Conservation (phyloP, 2,888 invertebrate genomes). For the Crematogaster levior region DNA sequence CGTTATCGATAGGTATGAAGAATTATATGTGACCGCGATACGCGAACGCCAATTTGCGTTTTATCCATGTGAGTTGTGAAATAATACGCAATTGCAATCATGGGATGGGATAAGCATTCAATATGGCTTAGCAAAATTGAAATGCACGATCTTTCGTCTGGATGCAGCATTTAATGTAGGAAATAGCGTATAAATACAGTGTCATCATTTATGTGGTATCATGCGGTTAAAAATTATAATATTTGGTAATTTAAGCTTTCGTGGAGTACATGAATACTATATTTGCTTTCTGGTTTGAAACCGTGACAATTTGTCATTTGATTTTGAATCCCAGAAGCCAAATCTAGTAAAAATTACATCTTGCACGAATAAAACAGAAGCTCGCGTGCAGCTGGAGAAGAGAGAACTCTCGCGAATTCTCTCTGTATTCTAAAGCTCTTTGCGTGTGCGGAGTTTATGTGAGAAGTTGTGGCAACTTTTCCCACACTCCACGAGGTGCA, state of each 20-base stretch:
- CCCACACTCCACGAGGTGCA: neutral
- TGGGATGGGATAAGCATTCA: neutral
- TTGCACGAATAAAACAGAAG: neutral
- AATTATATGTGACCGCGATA: conserved; percentile 17
- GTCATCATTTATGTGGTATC: neutral
- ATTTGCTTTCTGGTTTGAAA: no score
- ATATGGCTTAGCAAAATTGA: conserved; percentile 7
- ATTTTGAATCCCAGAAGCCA: no score
- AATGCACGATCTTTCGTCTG: conserved; percentile 7
- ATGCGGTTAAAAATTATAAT: neutral
- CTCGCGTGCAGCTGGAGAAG: neutral
- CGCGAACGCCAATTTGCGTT: conserved; percentile 37
- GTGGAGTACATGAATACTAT: no score
- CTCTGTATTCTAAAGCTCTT: conserved; percentile 14
- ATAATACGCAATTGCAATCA: neutral
- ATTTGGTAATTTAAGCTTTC: no score
- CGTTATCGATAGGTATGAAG: neutral
- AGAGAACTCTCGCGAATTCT: conserved; percentile 2
- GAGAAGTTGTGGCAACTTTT: conserved; percentile 24
- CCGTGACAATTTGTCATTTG: no score
- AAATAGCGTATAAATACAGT: neutral
- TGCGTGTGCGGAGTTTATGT: conserved; percentile 13
- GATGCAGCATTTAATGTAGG: neutral
- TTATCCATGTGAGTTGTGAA: neutral
- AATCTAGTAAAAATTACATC: no score